Conservation (phyloP, 37 sponge, comb jelly and placozoan genomes). For the Petrosia ficiformis region DNA sequence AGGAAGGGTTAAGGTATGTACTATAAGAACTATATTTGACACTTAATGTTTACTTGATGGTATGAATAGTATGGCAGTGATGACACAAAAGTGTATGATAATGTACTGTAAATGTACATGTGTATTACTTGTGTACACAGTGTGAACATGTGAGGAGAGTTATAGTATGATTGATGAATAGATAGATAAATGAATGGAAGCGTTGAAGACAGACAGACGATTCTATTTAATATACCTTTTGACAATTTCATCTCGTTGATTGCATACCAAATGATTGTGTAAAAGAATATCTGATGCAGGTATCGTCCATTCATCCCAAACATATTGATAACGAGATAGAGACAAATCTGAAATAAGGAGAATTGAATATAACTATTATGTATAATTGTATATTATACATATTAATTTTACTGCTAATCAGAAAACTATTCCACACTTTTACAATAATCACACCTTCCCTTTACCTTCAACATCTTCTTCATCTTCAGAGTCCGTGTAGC, state of each 20-base stretch:
- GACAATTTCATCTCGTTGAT: conserved; percentile 2
- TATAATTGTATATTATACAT: conserved; percentile 6
- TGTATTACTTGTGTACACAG: no score
- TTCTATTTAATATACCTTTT: conserved; percentile 2
- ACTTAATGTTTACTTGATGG: background rate
- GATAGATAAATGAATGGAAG: background rate
- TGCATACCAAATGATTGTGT: background rate
- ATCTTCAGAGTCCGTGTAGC: background rate
- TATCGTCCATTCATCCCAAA: conserved; percentile 12
- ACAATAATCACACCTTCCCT: no score
- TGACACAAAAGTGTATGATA: background rate
- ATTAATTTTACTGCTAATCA: background rate
- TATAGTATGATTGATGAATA: no score
- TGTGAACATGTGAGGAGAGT: no score
- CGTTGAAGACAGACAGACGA: background rate
- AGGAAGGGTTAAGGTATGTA: background rate
- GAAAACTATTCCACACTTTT: background rate
- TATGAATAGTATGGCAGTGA: background rate
- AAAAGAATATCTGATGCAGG: conserved; percentile 2
- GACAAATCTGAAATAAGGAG: no score
- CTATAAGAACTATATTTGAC: background rate
- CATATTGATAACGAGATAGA: background rate
- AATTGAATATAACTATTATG: no score
- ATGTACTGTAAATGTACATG: no score
- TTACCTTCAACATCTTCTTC: background rate